Evolutionary conservation across 2,888 invertebrate genomes (phyloP), one percentile per base, ranked within the genome.

Genomic region (Yponomeuta malinellus): DNA sequence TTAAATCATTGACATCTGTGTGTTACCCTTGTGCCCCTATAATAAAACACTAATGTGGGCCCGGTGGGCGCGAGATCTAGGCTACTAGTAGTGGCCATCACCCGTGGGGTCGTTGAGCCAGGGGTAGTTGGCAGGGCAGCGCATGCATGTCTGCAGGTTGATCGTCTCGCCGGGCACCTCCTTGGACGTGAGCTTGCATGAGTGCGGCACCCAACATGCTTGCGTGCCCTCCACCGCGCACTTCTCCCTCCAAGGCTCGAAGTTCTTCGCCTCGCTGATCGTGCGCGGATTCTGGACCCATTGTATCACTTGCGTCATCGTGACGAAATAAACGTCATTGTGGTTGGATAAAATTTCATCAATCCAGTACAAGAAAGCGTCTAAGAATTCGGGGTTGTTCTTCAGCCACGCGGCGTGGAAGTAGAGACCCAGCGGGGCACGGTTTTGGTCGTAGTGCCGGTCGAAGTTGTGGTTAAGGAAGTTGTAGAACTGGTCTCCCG

Each of bases 271-370:
- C 86, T 97, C 97, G 72, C 95, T 93, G 76, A 96, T 84, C 15
- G 97, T 97, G 73, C 96, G 94, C 68, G 98, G 98, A 84, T 97
- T 97, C 83, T 98, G 98, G 82, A 98, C 97, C 98, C 98, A 98
- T 83, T 98, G 98, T 78, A 98, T 97, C 9, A 97, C 97, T 86
- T 97, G 97, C n/a, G 98, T 98, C 97, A 97, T 98, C 73, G 98
- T 98, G 23, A 97, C 97, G 85, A 98, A 98, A 90, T 97, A 98
- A 10, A 98, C 98, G 83, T 98, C 98, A 76, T 96, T 96, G 92
- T 97, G 97, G 76, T 95, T 96, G 77, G 94, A 92, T 63, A 97
- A 90, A 73, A 97, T 94, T 89, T 98, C 98, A 84, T 98, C 98
- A 81, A 98, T 95, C 98, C 98, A 98, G 85, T 96, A 97, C 31